Percentiles rank a stretch among this genome's conserved stretches.
phyloP scores from a whole-genome alignment of 2,888 invertebrate species.

The Eilema caniola region DNA sequence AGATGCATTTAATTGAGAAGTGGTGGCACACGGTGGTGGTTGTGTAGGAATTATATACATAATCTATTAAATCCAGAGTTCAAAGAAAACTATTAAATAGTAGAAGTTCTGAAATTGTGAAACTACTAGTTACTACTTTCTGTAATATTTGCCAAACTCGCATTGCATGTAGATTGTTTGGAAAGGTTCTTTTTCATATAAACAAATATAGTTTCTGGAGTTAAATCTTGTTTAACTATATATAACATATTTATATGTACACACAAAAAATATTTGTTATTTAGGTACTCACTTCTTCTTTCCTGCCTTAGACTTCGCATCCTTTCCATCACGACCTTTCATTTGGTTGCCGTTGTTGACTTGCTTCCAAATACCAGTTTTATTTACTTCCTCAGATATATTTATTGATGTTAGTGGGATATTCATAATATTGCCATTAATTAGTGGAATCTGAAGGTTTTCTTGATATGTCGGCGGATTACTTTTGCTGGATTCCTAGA shows the following conservation, averaged over 20 bases:
- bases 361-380: conserved; percentile 97
- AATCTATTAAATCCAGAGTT: neutral
- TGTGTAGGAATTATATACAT: neutral
- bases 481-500: conserved; percentile 80
- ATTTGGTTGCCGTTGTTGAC: conserved; percentile 91
- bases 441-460: conserved; percentile 94
- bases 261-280: neutral
- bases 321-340: conserved; percentile 70
- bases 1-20: neutral
- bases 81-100: neutral
- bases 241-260: neutral
- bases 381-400: conserved; percentile 97
- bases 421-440: conserved; percentile 96
- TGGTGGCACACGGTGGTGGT: neutral
- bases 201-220: neutral
- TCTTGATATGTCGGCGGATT: conserved; percentile 85
- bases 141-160: no score
- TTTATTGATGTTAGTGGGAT: conserved; percentile 95
- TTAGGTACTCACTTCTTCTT: conserved; percentile 78
- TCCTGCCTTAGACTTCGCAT: conserved; percentile 71
- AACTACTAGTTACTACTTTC: no score
- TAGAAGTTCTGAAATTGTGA: no score
- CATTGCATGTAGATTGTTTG: neutral
- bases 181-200: neutral
- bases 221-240: neutral